A percentile compares a stretch with the other conserved stretches of the same genome.
These are phyloP conservation scores for Agonopterix subpropinquella DNA, from an alignment of 2,888 invertebrate species.

Conservation along the genomic window DNA sequence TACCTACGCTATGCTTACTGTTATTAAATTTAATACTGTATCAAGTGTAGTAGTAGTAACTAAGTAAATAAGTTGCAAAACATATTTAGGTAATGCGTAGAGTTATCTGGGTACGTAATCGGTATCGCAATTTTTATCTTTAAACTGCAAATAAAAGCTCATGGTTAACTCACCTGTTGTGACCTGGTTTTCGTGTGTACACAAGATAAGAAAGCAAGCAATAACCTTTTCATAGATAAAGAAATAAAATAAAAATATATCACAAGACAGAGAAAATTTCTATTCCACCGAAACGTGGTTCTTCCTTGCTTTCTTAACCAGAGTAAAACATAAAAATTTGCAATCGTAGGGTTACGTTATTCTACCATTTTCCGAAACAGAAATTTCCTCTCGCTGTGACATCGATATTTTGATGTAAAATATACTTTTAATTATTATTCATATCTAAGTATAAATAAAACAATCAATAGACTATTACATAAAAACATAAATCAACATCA, in stretches of 20 bases:
- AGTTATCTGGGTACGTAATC: constrained; percentile 20
- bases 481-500: constrained; percentile 47
- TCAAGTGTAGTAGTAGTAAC: background rate
- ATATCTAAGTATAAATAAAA: constrained; percentile 22
- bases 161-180: constrained; percentile 50
- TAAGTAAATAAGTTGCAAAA: background rate
- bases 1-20: too few relatives aligned
- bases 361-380: constrained; percentile 66
- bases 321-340: constrained; percentile 16
- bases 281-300: constrained; percentile 53
- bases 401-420: constrained; percentile 17
- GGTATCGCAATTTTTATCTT: constrained; percentile 36
- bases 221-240: constrained; percentile 38
- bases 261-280: constrained; percentile 71
- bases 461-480: constrained; percentile 21
- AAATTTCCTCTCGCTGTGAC: constrained; percentile 70
- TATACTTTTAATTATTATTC: constrained; percentile 21
- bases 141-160: constrained; percentile 44
- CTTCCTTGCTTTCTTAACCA: constrained; percentile 67
- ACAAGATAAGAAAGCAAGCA: constrained; percentile 73
- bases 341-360: constrained; percentile 33
- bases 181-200: constrained; percentile 55
- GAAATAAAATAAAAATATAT: constrained; percentile 46
- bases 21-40: too few relatives aligned
- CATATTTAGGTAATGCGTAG: background rate